Conservation (phyloP, 1,140 invertebrate genomes). For the Apis dorsata region DNA sequence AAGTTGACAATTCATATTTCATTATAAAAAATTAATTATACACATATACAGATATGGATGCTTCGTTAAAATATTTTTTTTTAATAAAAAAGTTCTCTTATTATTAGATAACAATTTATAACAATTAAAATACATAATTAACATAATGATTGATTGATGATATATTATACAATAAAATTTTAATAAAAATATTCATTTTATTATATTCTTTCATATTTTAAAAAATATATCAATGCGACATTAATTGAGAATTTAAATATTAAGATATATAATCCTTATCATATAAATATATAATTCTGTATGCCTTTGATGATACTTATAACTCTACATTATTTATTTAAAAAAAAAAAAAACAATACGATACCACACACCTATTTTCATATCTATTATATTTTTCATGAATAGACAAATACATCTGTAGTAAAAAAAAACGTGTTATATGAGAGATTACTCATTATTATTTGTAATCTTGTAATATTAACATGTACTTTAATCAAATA, state of each 20-base stretch:
- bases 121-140: background rate
- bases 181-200: background rate
- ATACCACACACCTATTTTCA: constrained; percentile 25
- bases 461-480: constrained; percentile 29
- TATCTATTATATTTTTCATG: constrained; percentile 32
- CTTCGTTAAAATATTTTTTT: background rate
- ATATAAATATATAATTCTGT: background rate
- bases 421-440: background rate
- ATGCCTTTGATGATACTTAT: constrained; percentile 23
- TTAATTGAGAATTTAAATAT: background rate
- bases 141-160: background rate
- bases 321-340: constrained; percentile 25
- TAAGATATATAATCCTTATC: constrained; percentile 4
- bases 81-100: background rate
- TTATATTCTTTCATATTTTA: constrained; percentile 20
- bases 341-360: constrained; percentile 15
- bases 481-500: background rate
- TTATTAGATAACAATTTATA: background rate
- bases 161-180: constrained; percentile 2
- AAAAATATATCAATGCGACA: background rate
- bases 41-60: background rate
- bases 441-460: background rate
- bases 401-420: constrained; percentile 5
- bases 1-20: background rate
- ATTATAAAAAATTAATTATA: background rate